Percentiles rank a stretch among this genome's conserved stretches.
phyloP scores from a whole-genome alignment of 53 echinoderm and acorn worm species.

The Paelopatides confundens region DNA sequence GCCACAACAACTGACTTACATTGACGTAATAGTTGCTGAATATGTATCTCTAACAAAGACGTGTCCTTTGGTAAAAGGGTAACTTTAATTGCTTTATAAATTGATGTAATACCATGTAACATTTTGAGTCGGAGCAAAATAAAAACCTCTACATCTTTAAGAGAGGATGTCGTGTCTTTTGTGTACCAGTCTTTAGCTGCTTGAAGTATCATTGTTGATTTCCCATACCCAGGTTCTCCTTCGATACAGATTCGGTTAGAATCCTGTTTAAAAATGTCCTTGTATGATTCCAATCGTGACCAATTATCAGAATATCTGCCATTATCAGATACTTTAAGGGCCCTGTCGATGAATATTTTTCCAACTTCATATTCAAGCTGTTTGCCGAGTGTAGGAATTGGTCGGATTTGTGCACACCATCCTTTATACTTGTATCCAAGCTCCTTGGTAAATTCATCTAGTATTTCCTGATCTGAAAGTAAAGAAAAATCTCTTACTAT shows the following conservation, averaged over 20 bases:
- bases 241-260: background rate
- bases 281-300: background rate
- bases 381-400: background rate
- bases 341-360: background rate
- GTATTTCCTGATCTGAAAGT: background rate
- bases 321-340: background rate
- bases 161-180: background rate
- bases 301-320: background rate
- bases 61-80: background rate
- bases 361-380: background rate
- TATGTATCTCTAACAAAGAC: background rate
- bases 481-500: no score
- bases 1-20: background rate
- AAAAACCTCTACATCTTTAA: background rate
- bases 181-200: conserved; percentile 21
- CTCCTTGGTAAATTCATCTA: background rate
- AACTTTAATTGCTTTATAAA: background rate
- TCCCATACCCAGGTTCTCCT: conserved; percentile 23
- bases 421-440: background rate
- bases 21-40: background rate
- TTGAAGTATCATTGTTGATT: conserved; percentile 16
- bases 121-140: background rate
- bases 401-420: background rate
- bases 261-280: background rate
- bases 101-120: background rate